A percentile compares a stretch with the other conserved stretches of the same genome.
Evolutionary conservation across 2,888 invertebrate species (phyloP).

Genomic region (Selenia dentaria): DNA sequence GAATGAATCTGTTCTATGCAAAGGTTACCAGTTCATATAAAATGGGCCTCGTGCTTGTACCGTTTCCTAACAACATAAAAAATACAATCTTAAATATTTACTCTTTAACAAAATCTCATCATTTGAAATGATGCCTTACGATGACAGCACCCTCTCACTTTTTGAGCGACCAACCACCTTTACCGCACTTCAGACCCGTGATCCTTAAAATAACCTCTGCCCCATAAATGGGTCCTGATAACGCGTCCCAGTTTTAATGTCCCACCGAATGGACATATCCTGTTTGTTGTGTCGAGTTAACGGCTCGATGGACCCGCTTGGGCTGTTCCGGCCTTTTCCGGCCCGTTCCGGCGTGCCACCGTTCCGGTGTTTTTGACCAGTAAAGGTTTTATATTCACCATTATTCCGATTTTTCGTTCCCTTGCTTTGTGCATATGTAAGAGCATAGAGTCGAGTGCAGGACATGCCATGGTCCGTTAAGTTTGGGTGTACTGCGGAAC

Average conservation of each 20-base stretch:
- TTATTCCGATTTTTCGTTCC: conserved; percentile 24
- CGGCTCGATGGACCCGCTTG: conserved; percentile 36
- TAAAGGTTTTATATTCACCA: conserved; percentile 36
- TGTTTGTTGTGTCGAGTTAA: conserved; percentile 37
- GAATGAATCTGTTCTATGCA: no score
- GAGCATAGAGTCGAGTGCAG: background rate
- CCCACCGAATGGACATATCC: conserved; percentile 46
- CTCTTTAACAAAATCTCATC: no score
- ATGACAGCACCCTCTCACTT: background rate
- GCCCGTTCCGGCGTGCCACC: conserved; percentile 13
- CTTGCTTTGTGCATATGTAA: conserved; percentile 21
- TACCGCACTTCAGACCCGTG: conserved; percentile 1
- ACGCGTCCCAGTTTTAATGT: conserved; percentile 44
- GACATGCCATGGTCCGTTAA: background rate
- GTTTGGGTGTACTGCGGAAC: background rate
- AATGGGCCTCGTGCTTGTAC: no score
- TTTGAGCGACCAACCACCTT: background rate
- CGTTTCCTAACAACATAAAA: no score
- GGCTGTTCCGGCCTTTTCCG: conserved; percentile 22
- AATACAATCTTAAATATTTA: no score
- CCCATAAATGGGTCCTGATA: conserved; percentile 39
- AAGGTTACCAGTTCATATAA: no score
- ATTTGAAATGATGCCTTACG: no score
- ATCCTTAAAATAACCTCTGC: conserved; percentile 21
- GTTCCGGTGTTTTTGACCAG: conserved; percentile 41